Evolutionary conservation across 1,140 invertebrate species (phyloP), one percentile per base, ranked within the genome.

Genomic region (Drosophila obscura): DNA sequence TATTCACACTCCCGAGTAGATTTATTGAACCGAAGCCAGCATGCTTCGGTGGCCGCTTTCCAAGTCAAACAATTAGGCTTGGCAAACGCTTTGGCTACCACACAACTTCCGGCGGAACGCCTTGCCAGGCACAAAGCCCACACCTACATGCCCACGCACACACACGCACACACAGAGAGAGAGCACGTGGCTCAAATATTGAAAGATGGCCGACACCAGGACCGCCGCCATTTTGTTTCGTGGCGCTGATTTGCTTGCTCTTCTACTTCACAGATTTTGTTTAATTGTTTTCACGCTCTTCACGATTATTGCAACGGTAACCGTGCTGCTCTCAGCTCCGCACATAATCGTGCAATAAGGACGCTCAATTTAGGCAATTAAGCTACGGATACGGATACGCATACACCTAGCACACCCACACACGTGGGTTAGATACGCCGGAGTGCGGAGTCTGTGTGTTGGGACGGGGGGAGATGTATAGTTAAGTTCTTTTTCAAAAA

Each of bases 241-340:
- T 19, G 13, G 2, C 39, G 19, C 13, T 64, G 43, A 64, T 58
- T 55, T 43, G 16, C 45, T 31, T 56, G 26, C 56, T 73, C 52
- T 72, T 83, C 68, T 87, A 73, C 51, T 77, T 92, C 92, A 52
- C 93, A 96, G 98, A 93, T 96, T 99, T 92, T 99, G 98, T 94
- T 95, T 99, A 92, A 97, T 98, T 92, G 95, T 98, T 91, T 99
- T 99, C 94, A 97, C 98, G 61, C 93, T 98, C 81, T 99, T 99
- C 94, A 99, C 98, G 72, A 94, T 99, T 91, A 95, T 98, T 89
- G 98, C 98, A 71, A 99, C 98, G 62, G 94, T 98, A 83, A 96
- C 97, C 64, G 98, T 99, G 90, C 94, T 99, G 75, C 94, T 97
- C 69, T 97, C 96, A 65, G 98, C 98, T 80, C 98, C 98, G 69